Evolutionary conservation across 2,888 invertebrate genomes (phyloP).

Genomic region (Psylliodes chrysocephalus): DNA sequence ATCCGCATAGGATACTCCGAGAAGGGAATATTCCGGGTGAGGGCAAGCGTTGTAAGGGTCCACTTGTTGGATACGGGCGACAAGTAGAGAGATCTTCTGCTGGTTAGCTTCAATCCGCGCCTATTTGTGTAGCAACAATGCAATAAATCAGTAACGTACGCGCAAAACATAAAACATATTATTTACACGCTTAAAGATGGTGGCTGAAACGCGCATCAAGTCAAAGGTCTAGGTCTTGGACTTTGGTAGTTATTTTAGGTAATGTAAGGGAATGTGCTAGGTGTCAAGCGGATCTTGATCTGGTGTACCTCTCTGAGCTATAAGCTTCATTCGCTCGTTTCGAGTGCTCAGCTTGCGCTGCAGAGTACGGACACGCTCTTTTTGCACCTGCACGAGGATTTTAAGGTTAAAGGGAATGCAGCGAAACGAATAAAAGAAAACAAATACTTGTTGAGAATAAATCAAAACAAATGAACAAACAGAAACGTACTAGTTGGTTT

Average conservation of each 20-base stretch:
- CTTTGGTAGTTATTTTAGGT: conserved; percentile 28
- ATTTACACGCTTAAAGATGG: conserved; percentile 51
- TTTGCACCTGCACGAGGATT: conserved; percentile 75
- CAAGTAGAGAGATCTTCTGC: conserved; percentile 78
- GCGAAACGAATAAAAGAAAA: conserved; percentile 66
- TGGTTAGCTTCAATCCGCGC: conserved; percentile 71
- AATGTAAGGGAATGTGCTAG: conserved; percentile 56
- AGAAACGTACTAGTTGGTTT: conserved; percentile 43
- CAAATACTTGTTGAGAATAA: conserved; percentile 58
- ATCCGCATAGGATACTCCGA: conserved; percentile 72
- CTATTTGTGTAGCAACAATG: conserved; percentile 56
- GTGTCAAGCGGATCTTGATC: conserved; percentile 81
- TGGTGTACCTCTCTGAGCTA: conserved; percentile 88
- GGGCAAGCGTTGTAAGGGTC: conserved; percentile 78
- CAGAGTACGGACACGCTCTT: conserved; percentile 85
- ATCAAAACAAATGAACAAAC: conserved; percentile 51
- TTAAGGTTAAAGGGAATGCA: conserved; percentile 57
- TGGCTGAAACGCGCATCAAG: conserved; percentile 57
- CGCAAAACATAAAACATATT: conserved; percentile 46
- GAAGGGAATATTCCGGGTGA: conserved; percentile 65
- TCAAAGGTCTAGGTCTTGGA: conserved; percentile 38
- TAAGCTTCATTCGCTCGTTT: conserved; percentile 87
- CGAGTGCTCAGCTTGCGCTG: conserved; percentile 89
- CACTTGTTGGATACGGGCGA: conserved; percentile 76
- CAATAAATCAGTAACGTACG: conserved; percentile 57